Evolutionary conservation across 2,888 invertebrate species (phyloP).

Genomic region (Cremastinae sp.): DNA sequence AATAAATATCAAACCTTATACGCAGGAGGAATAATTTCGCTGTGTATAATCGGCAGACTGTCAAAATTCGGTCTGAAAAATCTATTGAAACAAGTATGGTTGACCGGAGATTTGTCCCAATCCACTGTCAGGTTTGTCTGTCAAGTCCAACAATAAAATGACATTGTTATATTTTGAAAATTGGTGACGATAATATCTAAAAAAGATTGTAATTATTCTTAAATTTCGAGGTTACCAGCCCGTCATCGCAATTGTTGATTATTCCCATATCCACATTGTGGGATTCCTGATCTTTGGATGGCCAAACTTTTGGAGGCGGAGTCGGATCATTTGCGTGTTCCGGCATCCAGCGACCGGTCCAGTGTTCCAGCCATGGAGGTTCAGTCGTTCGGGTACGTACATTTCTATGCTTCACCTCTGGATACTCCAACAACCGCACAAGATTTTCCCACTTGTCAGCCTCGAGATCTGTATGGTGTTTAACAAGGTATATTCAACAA

Average conservation of each 20-base stretch:
- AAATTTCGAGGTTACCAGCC: conserved; percentile 81
- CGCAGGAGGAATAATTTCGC: conserved; percentile 82
- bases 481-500: background rate
- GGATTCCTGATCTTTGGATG: conserved; percentile 21
- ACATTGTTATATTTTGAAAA: background rate
- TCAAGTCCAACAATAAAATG: conserved; percentile 60
- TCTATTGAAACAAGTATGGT: conserved; percentile 84
- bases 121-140: conserved; percentile 84
- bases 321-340: conserved; percentile 69
- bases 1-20: conserved; percentile 77
- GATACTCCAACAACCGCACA: conserved; percentile 53
- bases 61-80: conserved; percentile 80
- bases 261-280: conserved; percentile 83
- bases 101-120: conserved; percentile 82
- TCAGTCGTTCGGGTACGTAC: conserved; percentile 58
- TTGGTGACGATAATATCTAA: background rate
- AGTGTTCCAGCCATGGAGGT: conserved; percentile 66
- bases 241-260: conserved; percentile 84
- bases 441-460: conserved; percentile 57
- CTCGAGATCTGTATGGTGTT: conserved; percentile 47
- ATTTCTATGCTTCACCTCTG: conserved; percentile 47
- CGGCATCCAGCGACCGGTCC: conserved; percentile 80
- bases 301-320: conserved; percentile 69
- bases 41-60: conserved; percentile 80
- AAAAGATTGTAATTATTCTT: too few species aligned